Conservation (phyloP, 2,888 invertebrate genomes). For the Troides oblongomaculatus region DNA sequence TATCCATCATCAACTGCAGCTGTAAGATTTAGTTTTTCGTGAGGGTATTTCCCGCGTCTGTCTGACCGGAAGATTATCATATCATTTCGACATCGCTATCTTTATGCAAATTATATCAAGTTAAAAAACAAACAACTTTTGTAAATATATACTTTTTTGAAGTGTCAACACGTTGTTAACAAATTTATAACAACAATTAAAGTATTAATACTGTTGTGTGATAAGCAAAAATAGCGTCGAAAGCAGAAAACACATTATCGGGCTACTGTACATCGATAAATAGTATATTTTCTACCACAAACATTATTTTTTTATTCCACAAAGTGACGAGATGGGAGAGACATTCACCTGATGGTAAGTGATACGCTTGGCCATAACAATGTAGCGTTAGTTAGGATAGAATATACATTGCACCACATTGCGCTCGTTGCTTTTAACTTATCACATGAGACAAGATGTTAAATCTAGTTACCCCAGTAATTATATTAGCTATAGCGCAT, state of each 20-base stretch:
- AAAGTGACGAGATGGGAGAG: conserved; percentile 32
- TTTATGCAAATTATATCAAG: not conserved
- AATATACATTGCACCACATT: too few species aligned
- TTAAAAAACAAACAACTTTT: not conserved
- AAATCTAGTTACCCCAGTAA: too few species aligned
- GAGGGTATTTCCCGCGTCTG: not conserved
- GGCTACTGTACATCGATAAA: conserved; percentile 40
- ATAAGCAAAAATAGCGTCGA: not conserved
- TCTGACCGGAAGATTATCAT: not conserved
- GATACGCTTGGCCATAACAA: too few species aligned
- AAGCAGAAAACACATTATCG: conserved; percentile 28
- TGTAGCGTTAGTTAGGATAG: too few species aligned
- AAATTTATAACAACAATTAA: not conserved
- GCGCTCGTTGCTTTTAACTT: too few species aligned
- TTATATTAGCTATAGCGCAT: too few species aligned
- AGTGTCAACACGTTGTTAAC: not conserved
- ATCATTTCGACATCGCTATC: not conserved
- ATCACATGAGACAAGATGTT: too few species aligned
- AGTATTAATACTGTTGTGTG: not conserved
- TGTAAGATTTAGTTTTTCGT: not conserved
- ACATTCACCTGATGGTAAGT: too few species aligned
- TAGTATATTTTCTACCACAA: conserved; percentile 31
- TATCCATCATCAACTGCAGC: not conserved
- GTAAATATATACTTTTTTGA: too few species aligned
- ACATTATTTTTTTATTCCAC: conserved; percentile 44